A percentile compares a stretch with the other conserved stretches of the same genome.
phyloP scores from a whole-genome alignment of 2,113 vertebrate genomes.

The Agapornis roseicollis region DNA sequence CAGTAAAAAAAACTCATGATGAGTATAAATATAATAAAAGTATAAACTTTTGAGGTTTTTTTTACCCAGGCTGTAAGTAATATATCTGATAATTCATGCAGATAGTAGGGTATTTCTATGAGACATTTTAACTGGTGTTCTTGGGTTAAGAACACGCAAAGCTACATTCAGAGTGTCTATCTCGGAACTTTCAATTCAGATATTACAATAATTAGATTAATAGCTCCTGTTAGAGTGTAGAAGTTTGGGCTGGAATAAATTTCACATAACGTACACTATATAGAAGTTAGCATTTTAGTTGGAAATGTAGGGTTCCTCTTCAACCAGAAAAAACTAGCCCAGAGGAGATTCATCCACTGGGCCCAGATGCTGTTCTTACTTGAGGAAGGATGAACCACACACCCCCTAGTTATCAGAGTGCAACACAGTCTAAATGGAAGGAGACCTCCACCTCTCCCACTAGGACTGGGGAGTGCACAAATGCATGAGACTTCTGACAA shows the following conservation, averaged over 20 bases:
- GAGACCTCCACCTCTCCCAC: neutral
- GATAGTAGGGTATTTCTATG: neutral
- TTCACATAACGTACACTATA: neutral
- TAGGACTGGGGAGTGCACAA: neutral
- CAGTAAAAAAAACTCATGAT: neutral
- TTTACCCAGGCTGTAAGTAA: neutral
- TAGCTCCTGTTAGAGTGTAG: neutral
- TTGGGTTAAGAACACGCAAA: neutral
- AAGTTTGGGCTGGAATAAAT: neutral
- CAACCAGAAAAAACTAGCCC: neutral
- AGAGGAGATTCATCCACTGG: neutral
- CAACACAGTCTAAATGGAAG: neutral
- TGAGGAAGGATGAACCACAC: neutral
- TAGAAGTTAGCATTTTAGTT: neutral
- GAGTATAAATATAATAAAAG: neutral
- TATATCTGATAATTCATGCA: neutral
- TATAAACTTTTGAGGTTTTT: neutral
- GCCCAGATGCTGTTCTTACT: neutral
- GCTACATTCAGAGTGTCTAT: neutral
- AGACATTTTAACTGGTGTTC: neutral
- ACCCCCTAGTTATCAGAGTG: no score
- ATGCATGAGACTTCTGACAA: neutral
- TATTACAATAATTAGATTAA: neutral
- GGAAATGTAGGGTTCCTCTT: neutral
- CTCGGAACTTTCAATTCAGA: neutral